These are phyloP conservation scores for Piezodorus guildinii DNA, from an alignment of 1,140 invertebrate species.

Conservation along the genomic window DNA sequence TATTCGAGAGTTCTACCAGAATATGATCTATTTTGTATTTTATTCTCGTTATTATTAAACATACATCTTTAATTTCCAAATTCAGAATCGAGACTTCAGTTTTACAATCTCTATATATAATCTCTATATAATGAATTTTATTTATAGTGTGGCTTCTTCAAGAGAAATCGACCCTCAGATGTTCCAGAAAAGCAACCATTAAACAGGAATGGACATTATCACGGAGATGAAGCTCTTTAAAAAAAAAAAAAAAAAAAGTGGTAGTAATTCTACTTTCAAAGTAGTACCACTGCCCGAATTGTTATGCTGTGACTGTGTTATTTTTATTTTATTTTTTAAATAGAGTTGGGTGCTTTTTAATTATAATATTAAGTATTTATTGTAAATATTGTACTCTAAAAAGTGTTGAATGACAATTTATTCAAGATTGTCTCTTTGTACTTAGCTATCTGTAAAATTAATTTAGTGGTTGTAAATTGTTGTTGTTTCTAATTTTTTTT, in stretches of 20 bases:
- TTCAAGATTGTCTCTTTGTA: neutral
- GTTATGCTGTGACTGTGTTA: constrained; percentile 9
- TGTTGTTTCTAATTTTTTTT: neutral
- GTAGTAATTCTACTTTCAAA: neutral
- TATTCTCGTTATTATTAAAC: no score
- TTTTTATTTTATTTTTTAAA: neutral
- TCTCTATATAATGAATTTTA: constrained; percentile 24
- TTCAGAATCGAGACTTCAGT: no score
- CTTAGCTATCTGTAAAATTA: constrained; percentile 9
- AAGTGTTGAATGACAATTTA: no score
- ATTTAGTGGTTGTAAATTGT: constrained; percentile 14
- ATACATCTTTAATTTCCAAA: no score
- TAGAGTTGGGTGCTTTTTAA: constrained; percentile 10
- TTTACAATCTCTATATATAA: no score
- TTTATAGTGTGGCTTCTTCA: constrained; percentile 83
- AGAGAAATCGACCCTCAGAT: constrained; percentile 69
- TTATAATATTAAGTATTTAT: constrained; percentile 1
- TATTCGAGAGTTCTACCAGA: no score
- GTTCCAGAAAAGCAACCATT: constrained; percentile 72
- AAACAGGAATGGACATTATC: constrained; percentile 54
- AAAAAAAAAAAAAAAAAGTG: no score
- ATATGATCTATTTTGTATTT: no score
- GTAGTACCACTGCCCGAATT: neutral
- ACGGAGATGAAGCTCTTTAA: constrained; percentile 53
- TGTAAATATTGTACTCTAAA: constrained; percentile 9